Percentiles rank a stretch among this genome's conserved stretches.
phyloP scores from a whole-genome alignment of 2,888 invertebrate species.

The Drosophila birchii region DNA sequence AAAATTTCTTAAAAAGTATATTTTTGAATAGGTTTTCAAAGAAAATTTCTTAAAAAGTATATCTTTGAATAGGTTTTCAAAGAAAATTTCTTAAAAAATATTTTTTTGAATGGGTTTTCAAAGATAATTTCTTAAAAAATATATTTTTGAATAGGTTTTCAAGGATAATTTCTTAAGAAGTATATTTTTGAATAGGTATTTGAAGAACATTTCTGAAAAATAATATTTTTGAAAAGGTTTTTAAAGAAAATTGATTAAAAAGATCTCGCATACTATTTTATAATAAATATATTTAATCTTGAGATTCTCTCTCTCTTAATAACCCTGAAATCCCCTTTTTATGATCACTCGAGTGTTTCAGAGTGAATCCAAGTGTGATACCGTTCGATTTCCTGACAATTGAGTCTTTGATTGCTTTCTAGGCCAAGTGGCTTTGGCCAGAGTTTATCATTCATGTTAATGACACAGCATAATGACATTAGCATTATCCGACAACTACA shows the following conservation, averaged over 20 bases:
- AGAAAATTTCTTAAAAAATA: too few relatives aligned
- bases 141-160: too few relatives aligned
- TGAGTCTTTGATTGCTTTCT: constrained; percentile 71
- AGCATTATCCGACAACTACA: constrained; percentile 38
- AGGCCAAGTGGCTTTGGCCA: constrained; percentile 73
- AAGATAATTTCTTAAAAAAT: too few relatives aligned
- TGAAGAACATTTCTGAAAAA: too few relatives aligned
- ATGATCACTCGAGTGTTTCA: background rate
- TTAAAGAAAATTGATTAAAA: background rate
- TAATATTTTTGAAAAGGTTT: background rate
- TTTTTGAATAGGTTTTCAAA: too few relatives aligned
- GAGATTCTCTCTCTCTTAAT: background rate
- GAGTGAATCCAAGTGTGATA: constrained; percentile 7
- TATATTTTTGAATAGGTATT: too few relatives aligned
- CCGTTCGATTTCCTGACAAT: constrained; percentile 38
- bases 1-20: too few relatives aligned
- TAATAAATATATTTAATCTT: too few relatives aligned
- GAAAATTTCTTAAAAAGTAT: background rate
- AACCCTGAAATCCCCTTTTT: constrained; percentile 4
- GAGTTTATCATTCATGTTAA: constrained; percentile 59
- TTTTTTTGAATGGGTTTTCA: background rate
- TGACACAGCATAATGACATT: constrained; percentile 78
- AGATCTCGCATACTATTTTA: background rate
- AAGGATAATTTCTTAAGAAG: too few relatives aligned
- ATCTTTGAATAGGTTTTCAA: too few relatives aligned